These are phyloP conservation scores for Bucco capensis DNA, from an alignment of 2,113 vertebrate genomes.

Conservation along the genomic window DNA sequence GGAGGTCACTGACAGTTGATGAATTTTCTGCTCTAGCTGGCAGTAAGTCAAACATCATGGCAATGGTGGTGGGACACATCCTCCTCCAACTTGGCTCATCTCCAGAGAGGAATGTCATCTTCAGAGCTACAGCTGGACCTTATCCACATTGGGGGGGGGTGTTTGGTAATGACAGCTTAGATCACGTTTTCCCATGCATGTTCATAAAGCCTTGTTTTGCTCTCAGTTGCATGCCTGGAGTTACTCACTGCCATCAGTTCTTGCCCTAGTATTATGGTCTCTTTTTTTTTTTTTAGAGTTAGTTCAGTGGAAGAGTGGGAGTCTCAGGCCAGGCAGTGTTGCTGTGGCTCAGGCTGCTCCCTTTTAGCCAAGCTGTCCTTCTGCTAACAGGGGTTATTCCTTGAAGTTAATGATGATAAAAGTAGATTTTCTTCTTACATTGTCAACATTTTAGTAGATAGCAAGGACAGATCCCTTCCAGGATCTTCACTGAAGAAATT, in stretches of 20 bases:
- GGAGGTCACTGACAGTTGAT: constrained; percentile 59
- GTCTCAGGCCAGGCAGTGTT: background rate
- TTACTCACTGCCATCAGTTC: background rate
- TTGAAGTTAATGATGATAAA: constrained; percentile 1
- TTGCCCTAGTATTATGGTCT: background rate
- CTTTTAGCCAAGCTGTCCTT: background rate
- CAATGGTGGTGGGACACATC: constrained; percentile 21
- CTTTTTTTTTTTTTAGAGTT: background rate
- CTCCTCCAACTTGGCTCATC: constrained; percentile 37
- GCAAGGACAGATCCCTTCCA: background rate
- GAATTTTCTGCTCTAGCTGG: constrained; percentile 35
- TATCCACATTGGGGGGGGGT: background rate
- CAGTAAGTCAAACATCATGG: constrained; percentile 48
- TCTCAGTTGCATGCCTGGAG: background rate
- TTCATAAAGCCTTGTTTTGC: background rate
- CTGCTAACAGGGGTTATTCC: background rate
- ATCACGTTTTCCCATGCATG: constrained; percentile 58
- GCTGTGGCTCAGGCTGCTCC: background rate
- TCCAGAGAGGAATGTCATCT: constrained; percentile 58
- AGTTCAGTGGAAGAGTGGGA: background rate
- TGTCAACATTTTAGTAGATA: constrained; percentile 26
- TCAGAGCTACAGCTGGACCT: constrained; percentile 56
- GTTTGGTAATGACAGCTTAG: constrained; percentile 18
- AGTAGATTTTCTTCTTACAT: constrained; percentile 11
- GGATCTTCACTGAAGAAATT: constrained; percentile 18